Percentiles rank a stretch among this genome's conserved stretches.
Conservation (phyloP, 1,140 invertebrate genomes). For the Chionoecetes opilio region DNA sequence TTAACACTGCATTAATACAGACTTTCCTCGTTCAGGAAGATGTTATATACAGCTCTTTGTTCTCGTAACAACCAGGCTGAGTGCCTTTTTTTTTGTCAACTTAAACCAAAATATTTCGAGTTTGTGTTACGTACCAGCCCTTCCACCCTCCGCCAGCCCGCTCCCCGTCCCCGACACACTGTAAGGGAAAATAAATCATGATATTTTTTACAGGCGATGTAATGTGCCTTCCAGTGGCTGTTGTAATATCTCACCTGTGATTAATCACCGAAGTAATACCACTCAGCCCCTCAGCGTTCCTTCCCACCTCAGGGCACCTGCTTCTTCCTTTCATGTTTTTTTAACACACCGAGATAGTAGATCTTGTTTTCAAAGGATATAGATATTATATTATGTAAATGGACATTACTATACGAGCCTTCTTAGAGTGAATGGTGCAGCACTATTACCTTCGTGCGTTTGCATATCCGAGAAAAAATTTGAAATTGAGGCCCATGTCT, state of each 20-base stretch:
- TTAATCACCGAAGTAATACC: slow-evolving; percentile 32
- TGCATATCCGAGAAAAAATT: too few species aligned
- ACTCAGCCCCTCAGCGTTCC: background rate
- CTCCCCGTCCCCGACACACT: background rate
- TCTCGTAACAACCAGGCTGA: background rate
- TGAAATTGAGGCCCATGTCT: too few species aligned
- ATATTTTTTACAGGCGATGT: background rate
- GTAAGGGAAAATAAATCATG: background rate
- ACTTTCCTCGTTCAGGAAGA: background rate
- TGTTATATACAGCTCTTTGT: background rate
- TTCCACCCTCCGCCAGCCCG: background rate
- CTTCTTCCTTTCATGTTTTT: too few species aligned
- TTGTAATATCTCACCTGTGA: background rate
- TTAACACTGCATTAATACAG: background rate
- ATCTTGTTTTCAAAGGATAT: too few species aligned
- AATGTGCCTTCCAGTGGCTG: slow-evolving; percentile 15
- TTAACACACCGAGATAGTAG: too few species aligned
- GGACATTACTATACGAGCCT: too few species aligned
- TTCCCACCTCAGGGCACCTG: background rate
- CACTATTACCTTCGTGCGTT: too few species aligned
- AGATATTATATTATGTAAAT: too few species aligned
- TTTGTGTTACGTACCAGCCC: background rate
- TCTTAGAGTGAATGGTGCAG: too few species aligned
- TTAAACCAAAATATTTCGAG: background rate
- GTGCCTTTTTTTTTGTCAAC: background rate